These are phyloP conservation scores for Spilosoma lubricipeda DNA, from an alignment of 2,888 invertebrate species.

Conservation along the genomic window DNA sequence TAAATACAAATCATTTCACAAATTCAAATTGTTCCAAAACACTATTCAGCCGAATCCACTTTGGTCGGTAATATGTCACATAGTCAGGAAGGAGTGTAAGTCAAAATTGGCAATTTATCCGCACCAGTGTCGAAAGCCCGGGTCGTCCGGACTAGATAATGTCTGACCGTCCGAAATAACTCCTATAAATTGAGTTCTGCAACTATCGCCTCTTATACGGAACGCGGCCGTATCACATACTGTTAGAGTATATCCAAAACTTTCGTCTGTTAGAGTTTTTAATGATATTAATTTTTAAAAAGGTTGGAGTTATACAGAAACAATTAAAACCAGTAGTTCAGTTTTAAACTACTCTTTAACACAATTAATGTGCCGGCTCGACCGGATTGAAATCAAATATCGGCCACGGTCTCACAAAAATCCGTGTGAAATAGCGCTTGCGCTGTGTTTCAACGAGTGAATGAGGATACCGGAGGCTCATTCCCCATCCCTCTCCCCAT, in stretches of 20 bases:
- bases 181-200: constrained; percentile 75
- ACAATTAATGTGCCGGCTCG: no score
- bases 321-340: no score
- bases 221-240: constrained; percentile 48
- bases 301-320: no score
- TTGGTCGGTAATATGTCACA: constrained; percentile 43
- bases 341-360: not conserved
- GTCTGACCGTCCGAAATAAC: constrained; percentile 70
- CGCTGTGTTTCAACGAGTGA: no score
- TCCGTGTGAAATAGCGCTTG: no score
- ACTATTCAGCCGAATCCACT: constrained; percentile 15
- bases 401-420: no score
- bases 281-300: not conserved
- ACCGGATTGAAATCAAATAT: no score
- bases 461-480: no score
- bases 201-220: constrained; percentile 59
- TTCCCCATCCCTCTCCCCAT: no score
- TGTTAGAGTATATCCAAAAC: constrained; percentile 33
- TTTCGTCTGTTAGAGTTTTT: constrained; percentile 19
- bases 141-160: constrained; percentile 66
- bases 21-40: constrained; percentile 7
- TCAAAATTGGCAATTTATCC: constrained; percentile 80
- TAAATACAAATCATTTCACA: not conserved
- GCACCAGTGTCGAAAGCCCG: constrained; percentile 51
- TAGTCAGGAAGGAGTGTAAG: constrained; percentile 61